These are phyloP conservation scores for Lordiphosa stackelbergi DNA, from an alignment of 1,140 invertebrate genomes.

Conservation along the genomic window DNA sequence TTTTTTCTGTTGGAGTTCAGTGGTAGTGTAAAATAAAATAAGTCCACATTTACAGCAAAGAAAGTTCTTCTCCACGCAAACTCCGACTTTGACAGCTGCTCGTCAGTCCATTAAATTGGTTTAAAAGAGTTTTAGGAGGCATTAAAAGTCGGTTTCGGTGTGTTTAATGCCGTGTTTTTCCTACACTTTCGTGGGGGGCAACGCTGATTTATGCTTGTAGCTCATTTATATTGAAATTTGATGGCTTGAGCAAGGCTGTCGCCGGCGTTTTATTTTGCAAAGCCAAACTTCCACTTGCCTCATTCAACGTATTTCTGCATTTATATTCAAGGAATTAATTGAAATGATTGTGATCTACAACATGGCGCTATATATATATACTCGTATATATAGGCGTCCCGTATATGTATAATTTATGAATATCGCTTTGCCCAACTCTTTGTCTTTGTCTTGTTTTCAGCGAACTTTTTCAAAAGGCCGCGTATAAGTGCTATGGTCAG, in stretches of 20 bases:
- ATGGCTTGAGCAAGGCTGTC: slow-evolving; percentile 55
- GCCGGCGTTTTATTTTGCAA: slow-evolving; percentile 65
- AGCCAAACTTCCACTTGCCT: slow-evolving; percentile 40
- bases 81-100: slow-evolving; percentile 54
- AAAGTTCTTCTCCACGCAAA: slow-evolving; percentile 27
- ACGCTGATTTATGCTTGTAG: slow-evolving; percentile 63
- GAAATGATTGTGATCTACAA: slow-evolving; percentile 76
- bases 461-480: slow-evolving; percentile 36
- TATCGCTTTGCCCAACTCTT: slow-evolving; percentile 50
- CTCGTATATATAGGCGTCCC: slow-evolving; percentile 10
- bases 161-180: slow-evolving; percentile 43
- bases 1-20: slow-evolving; percentile 3
- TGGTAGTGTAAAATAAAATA: slow-evolving; percentile 50
- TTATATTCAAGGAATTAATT: slow-evolving; percentile 74
- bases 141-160: slow-evolving; percentile 48
- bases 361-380: slow-evolving; percentile 31
- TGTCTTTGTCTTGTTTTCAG: slow-evolving; percentile 57
- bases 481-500: slow-evolving; percentile 54
- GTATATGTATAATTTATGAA: slow-evolving; percentile 50
- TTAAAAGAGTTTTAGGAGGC: slow-evolving; percentile 34
- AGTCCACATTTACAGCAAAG: slow-evolving; percentile 58
- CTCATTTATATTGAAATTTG: slow-evolving; percentile 74
- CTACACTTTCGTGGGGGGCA: slow-evolving; percentile 47
- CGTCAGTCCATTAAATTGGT: slow-evolving; percentile 62
- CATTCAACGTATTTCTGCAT: slow-evolving; percentile 53